Conservation (phyloP, 2,113 vertebrate species). For the Hydrolagus affinis region DNA sequence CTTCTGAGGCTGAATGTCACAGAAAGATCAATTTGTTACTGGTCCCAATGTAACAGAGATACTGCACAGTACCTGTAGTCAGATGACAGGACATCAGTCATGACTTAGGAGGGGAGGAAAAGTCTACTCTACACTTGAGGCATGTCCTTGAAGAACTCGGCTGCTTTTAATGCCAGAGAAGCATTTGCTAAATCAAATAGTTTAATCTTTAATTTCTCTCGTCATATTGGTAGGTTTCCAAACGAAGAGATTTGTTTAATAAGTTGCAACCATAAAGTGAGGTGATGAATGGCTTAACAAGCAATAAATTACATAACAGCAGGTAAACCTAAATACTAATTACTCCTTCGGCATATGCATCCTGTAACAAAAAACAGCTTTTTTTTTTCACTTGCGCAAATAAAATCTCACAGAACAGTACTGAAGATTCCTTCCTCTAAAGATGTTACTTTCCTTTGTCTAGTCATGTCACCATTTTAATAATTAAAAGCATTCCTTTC, state of each 20-base stretch:
- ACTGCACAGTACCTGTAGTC: slow-evolving; percentile 18
- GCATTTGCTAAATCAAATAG: slow-evolving; percentile 32
- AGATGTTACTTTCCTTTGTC: slow-evolving; percentile 12
- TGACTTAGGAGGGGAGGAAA: background rate
- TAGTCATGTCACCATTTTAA: slow-evolving; percentile 41
- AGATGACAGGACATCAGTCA: slow-evolving; percentile 28
- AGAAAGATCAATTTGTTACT: slow-evolving; percentile 23
- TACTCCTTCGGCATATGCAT: slow-evolving; percentile 44
- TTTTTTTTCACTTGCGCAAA: background rate
- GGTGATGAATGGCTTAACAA: slow-evolving; percentile 53
- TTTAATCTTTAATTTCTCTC: slow-evolving; percentile 35
- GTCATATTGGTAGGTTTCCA: slow-evolving; percentile 32
- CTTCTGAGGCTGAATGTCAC: slow-evolving; percentile 24
- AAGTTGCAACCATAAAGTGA: slow-evolving; percentile 42
- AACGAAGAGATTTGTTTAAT: slow-evolving; percentile 29
- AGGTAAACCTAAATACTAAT: slow-evolving; percentile 53
- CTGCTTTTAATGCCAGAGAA: slow-evolving; percentile 2
- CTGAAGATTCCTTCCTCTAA: slow-evolving; percentile 31
- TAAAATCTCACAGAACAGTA: slow-evolving; percentile 10
- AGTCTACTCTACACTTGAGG: slow-evolving; percentile 30
- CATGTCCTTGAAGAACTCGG: slow-evolving; percentile 30
- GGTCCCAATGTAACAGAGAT: slow-evolving; percentile 17
- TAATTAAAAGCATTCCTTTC: slow-evolving; percentile 39
- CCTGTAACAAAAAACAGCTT: background rate
- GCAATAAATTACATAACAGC: slow-evolving; percentile 51